Evolutionary conservation across 2,797 vertebrate genomes (phyloP).

Genomic region (Melanogrammus aeglefinus): DNA sequence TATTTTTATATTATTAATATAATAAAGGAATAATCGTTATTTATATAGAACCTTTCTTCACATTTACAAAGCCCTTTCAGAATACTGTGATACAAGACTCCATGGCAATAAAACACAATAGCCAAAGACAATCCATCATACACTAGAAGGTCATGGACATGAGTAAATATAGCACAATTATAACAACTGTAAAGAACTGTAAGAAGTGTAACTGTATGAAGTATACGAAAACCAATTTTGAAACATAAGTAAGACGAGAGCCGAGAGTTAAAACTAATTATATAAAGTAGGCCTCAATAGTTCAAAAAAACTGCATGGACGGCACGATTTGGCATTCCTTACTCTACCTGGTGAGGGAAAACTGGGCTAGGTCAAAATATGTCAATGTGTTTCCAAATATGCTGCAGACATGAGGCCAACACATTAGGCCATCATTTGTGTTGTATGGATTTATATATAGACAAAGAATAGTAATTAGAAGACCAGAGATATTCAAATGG

Average conservation of each 20-base stretch:
- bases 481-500: background rate
- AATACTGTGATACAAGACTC: background rate
- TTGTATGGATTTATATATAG: background rate
- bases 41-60: background rate
- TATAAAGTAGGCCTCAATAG: too few relatives aligned
- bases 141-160: background rate
- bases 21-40: background rate
- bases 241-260: background rate
- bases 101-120: background rate
- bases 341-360: background rate
- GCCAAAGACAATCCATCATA: background rate
- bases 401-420: background rate
- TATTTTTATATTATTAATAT: background rate
- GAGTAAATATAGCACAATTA: background rate
- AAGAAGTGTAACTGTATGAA: background rate
- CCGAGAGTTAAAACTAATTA: too few relatives aligned
- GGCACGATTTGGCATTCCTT: background rate
- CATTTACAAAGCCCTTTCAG: background rate
- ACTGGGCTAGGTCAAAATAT: too few relatives aligned
- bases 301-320: background rate
- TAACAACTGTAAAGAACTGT: background rate
- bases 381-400: background rate
- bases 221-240: background rate
- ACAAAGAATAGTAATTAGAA: background rate
- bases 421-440: background rate